Evolutionary conservation across 2,888 invertebrate genomes (phyloP).

Genomic region (Nezara viridula): DNA sequence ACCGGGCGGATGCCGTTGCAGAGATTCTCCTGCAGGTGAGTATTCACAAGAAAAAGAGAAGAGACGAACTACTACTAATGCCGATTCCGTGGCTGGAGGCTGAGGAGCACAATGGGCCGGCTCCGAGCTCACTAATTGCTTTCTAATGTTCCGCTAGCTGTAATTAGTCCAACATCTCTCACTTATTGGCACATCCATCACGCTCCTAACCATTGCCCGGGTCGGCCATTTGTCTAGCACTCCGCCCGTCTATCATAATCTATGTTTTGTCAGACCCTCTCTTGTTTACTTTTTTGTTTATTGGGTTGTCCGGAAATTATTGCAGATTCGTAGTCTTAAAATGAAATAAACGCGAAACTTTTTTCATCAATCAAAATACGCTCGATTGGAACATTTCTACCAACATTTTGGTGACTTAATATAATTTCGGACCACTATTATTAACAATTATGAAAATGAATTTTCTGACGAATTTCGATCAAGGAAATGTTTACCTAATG

Average conservation of each 20-base stretch:
- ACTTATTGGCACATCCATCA: conserved; percentile 42
- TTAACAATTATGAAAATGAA: too few relatives aligned
- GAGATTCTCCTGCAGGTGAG: background rate
- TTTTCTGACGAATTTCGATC: too few relatives aligned
- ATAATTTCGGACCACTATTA: too few relatives aligned
- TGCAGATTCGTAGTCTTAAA: too few relatives aligned
- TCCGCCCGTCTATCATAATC: background rate
- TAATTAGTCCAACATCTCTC: conserved; percentile 19
- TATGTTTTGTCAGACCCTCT: background rate
- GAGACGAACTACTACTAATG: background rate
- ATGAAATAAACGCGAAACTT: too few relatives aligned
- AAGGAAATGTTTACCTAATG: too few relatives aligned
- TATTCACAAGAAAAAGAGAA: background rate
- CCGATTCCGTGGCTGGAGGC: background rate
- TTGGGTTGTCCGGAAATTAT: too few relatives aligned
- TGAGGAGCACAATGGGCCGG: background rate
- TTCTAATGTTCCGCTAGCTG: background rate
- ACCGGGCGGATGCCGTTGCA: background rate
- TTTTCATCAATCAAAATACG: too few relatives aligned
- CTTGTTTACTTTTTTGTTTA: background rate
- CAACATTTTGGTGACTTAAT: too few relatives aligned
- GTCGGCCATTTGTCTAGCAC: background rate
- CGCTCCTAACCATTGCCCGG: background rate
- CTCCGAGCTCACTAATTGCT: background rate
- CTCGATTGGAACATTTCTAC: too few relatives aligned